Conservation (phyloP, 2,797 vertebrate species). For the Danio choprae region DNA sequence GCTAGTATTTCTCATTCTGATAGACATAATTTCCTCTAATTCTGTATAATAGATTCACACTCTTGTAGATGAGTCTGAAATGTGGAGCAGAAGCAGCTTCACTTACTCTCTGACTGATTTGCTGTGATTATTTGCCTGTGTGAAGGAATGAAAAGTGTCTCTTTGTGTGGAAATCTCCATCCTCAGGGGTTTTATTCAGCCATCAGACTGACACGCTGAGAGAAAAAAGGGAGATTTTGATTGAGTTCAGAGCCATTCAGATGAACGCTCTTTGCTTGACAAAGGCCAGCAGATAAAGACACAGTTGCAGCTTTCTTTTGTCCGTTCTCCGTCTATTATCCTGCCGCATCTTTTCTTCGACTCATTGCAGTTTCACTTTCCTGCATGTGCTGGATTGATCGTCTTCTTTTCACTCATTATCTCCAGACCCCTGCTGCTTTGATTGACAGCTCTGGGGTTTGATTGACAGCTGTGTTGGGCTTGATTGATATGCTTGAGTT, state of each 20-base stretch:
- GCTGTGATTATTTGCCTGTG: conserved; percentile 5
- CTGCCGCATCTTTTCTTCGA: conserved; percentile 38
- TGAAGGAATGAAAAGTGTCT: conserved; percentile 38
- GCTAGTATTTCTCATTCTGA: no score
- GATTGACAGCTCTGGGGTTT: conserved; percentile 23
- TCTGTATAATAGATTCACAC: background rate
- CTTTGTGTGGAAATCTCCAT: conserved; percentile 30
- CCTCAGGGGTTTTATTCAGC: conserved; percentile 41
- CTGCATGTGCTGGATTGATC: conserved; percentile 22
- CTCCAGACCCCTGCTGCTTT: conserved; percentile 24
- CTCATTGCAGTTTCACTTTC: conserved; percentile 24
- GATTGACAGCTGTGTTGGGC: conserved; percentile 27
- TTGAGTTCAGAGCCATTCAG: conserved; percentile 44
- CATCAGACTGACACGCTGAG: conserved; percentile 28
- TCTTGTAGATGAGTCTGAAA: background rate
- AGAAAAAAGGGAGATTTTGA: conserved; percentile 33
- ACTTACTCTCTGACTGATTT: conserved; percentile 20
- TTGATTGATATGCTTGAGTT: background rate
- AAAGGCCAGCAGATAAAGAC: conserved; percentile 40
- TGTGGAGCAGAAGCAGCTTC: conserved; percentile 18
- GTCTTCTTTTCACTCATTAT: conserved; percentile 33
- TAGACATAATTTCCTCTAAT: conserved; percentile 12
- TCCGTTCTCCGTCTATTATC: conserved; percentile 12
- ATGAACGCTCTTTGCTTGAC: conserved; percentile 5
- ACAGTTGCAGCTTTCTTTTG: conserved; percentile 47